Percentiles rank a stretch among this genome's conserved stretches.
Conservation (phyloP, 2,797 vertebrate species). For the Scomberomorus guttatus region DNA sequence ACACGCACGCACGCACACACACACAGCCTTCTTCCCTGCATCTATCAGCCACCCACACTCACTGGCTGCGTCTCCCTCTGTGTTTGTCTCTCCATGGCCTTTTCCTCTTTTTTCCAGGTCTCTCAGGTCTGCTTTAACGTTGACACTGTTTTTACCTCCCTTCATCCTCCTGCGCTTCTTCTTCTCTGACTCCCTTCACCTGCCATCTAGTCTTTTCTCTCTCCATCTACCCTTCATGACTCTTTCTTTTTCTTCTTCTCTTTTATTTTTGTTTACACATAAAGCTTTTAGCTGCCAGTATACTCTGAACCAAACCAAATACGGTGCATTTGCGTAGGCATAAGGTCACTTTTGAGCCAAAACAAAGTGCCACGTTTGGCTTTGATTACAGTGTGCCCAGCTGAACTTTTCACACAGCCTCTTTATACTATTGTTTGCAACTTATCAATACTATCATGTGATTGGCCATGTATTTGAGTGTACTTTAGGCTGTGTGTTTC, state of each 20-base stretch:
- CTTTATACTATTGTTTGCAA: slow-evolving; percentile 13
- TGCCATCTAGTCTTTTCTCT: slow-evolving; percentile 6
- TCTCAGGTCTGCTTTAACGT: slow-evolving; percentile 43
- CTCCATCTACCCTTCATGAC: neutral
- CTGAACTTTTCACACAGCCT: slow-evolving; percentile 18
- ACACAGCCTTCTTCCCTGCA: slow-evolving; percentile 47
- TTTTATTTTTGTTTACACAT: slow-evolving; percentile 27
- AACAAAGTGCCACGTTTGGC: slow-evolving; percentile 5
- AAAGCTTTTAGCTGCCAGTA: slow-evolving; percentile 17
- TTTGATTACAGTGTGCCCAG: slow-evolving; percentile 2
- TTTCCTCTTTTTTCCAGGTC: slow-evolving; percentile 50
- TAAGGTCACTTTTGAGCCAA: slow-evolving; percentile 1
- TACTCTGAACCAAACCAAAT: neutral
- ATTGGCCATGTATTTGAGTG: slow-evolving; percentile 2
- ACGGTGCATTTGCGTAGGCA: neutral
- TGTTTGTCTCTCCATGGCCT: slow-evolving; percentile 56
- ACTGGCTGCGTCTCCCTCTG: slow-evolving; percentile 57
- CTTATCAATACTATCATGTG: slow-evolving; percentile 2
- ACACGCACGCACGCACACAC: slow-evolving; percentile 21
- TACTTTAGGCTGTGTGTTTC: slow-evolving; percentile 15
- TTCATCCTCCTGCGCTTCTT: slow-evolving; percentile 12
- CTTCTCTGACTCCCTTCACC: slow-evolving; percentile 14
- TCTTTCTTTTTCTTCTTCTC: slow-evolving; percentile 1
- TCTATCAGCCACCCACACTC: slow-evolving; percentile 74
- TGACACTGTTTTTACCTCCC: slow-evolving; percentile 31